Evolutionary conservation across 2,888 invertebrate species (phyloP).

Genomic region (Epinotia ramella): DNA sequence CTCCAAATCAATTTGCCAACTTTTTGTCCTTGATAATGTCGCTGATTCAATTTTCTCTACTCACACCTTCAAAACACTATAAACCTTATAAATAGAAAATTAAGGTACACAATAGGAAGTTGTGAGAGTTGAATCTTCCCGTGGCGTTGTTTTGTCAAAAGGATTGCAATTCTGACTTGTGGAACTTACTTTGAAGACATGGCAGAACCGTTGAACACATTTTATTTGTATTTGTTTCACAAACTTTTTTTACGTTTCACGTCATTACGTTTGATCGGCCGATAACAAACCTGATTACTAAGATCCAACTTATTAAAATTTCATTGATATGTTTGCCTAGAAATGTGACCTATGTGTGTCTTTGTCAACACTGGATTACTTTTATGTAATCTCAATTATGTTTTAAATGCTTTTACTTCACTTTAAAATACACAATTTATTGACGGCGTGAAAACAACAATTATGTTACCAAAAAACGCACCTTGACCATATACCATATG

Average conservation of each 20-base stretch:
- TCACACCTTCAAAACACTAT: background rate
- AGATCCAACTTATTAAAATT: too few species aligned
- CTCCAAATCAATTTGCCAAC: slow-evolving; percentile 80
- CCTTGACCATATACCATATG: slow-evolving; percentile 34
- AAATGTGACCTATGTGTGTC: too few species aligned
- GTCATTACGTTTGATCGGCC: too few species aligned
- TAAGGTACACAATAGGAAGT: slow-evolving; percentile 10
- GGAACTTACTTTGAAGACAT: background rate
- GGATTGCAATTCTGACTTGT: slow-evolving; percentile 16
- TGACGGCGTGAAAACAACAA: slow-evolving; percentile 42
- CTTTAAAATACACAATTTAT: slow-evolving; percentile 37
- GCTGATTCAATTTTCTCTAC: slow-evolving; percentile 71
- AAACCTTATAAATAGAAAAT: background rate
- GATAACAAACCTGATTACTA: too few species aligned
- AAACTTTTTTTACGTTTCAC: too few species aligned
- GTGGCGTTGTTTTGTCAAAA: slow-evolving; percentile 26
- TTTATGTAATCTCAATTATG: background rate
- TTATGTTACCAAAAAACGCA: slow-evolving; percentile 40
- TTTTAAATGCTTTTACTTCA: slow-evolving; percentile 18
- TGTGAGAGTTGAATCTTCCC: slow-evolving; percentile 13
- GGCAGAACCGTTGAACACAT: background rate
- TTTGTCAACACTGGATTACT: background rate
- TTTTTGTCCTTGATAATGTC: slow-evolving; percentile 77
- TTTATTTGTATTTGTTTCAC: background rate
- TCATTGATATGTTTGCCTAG: too few species aligned